Base-by-base conservation (phyloP, 1,140 invertebrate species). In the Pseudoatta argentina region DNA sequence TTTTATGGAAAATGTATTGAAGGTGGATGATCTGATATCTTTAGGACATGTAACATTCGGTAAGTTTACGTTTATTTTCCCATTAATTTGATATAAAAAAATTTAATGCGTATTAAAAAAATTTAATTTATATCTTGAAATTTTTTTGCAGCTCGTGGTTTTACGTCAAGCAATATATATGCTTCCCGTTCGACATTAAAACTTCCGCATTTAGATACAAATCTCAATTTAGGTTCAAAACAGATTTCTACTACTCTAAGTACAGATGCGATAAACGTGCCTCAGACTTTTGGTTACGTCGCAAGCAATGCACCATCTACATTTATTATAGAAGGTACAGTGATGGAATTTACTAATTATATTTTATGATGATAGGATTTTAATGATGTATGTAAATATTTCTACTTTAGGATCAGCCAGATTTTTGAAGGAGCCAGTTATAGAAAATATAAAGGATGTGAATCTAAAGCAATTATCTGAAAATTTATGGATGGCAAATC, bases 401-500 rank as follows among this genome's bases (percentile, higher is more conserved):
- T 27, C 64, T 8, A 39, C 85, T 83, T 61, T 55, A 91, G 93
- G 93, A 61, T 91, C 87, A 39, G 76, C 82, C 4, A 91, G 7
- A 53, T 94, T 94, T 85, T 16, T 8, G 8, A 73, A 24, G 0
- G 94, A 94, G 59, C 93, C 94, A 61, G 27, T 0, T 12, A 69
- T 94, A 55, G 30, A 86, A 59, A 90, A 71, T 64, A 71, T 93
- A 48, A 93, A 93, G 51, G 16, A 85, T 27, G 67, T 82, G 53
- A 89, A 89, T 71, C 21, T 94, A 39, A 34, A 85, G 10, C 30
- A 91, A 57, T 53, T 92, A 8, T 81, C 82, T 8, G 2, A 72
- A n/a, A 55, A 92, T 14, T 78, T 92, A 66, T 94, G 93, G 93
- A 79, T 93, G 66, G 53, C 79, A 27, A 81, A 91, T 76, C 57